A percentile compares a stretch with the other conserved stretches of the same genome.
phyloP scores from a whole-genome alignment of 2,797 vertebrate species.

The Cynopterus sphinx region DNA sequence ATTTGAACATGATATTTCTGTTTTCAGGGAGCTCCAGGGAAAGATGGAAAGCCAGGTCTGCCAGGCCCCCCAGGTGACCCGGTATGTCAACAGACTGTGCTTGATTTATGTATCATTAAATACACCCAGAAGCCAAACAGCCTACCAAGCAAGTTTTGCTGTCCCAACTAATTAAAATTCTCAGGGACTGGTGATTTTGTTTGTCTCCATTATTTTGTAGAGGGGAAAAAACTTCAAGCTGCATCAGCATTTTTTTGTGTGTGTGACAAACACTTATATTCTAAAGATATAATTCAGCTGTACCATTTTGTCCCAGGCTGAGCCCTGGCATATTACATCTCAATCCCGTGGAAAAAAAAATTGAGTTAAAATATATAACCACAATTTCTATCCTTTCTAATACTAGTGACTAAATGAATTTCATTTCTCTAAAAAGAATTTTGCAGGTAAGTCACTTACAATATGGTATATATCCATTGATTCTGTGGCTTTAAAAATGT shows the following conservation, averaged over 20 bases:
- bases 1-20: conserved; percentile 49
- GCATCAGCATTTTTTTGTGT: neutral
- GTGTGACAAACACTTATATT: conserved; percentile 67
- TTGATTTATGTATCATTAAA: conserved; percentile 62
- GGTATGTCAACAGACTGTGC: conserved; percentile 86
- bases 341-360: conserved; percentile 51
- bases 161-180: conserved; percentile 67
- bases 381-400: conserved; percentile 52
- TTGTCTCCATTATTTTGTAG: conserved; percentile 67
- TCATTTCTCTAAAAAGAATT: conserved; percentile 66
- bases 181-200: conserved; percentile 59
- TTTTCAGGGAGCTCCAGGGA: conserved; percentile 94
- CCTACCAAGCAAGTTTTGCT: conserved; percentile 53
- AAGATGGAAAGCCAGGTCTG: conserved; percentile 92
- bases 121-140: conserved; percentile 32
- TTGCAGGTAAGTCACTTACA: conserved; percentile 22
- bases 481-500: conserved; percentile 26
- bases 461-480: neutral
- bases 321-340: conserved; percentile 48
- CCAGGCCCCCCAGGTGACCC: conserved; percentile 96
- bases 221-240: conserved; percentile 38
- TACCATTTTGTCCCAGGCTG: conserved; percentile 42
- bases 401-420: conserved; percentile 37
- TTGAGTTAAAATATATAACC: conserved; percentile 52
- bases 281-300: conserved; percentile 58